Percentiles rank a stretch among this genome's conserved stretches.
phyloP scores from a whole-genome alignment of 2,888 invertebrate species.

The Trichogramma evanescens region DNA sequence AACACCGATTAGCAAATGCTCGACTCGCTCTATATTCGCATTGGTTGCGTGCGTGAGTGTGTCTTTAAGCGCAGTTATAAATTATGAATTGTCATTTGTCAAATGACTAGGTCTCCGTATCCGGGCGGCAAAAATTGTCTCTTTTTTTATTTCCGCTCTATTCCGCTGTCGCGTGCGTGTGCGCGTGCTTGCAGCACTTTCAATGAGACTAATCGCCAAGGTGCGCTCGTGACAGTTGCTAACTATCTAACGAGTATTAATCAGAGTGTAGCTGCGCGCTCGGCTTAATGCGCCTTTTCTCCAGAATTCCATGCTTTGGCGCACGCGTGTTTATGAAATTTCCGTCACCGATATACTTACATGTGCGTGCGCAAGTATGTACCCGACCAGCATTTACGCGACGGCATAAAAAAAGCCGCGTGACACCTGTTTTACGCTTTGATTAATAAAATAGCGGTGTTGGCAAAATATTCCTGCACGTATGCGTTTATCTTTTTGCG shows the following conservation, averaged over 20 bases:
- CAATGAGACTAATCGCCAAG: constrained; percentile 29
- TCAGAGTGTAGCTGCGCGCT: constrained; percentile 19
- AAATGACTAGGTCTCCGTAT: too few species aligned
- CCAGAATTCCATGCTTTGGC: neutral
- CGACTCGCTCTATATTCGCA: too few species aligned
- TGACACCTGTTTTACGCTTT: constrained; percentile 12
- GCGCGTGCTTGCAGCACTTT: too few species aligned
- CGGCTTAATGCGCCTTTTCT: constrained; percentile 21
- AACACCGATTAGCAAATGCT: too few species aligned
- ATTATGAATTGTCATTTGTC: too few species aligned
- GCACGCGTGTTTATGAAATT: neutral
- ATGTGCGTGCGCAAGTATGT: neutral
- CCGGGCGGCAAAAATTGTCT: neutral
- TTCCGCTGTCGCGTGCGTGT: constrained; percentile 10
- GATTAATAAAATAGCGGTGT: constrained; percentile 19
- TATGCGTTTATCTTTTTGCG: neutral
- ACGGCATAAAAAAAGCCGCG: neutral
- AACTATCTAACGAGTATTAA: constrained; percentile 27
- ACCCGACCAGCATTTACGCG: neutral
- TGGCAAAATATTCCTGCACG: neutral
- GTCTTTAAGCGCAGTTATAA: too few species aligned
- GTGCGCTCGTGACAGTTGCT: constrained; percentile 27
- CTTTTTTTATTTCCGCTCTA: constrained; percentile 16
- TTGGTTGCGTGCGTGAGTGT: too few species aligned
- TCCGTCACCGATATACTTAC: neutral